Percentiles rank a stretch among this genome's conserved stretches.
These are phyloP conservation scores for Caranx melampygus DNA, from an alignment of 2,113 vertebrate genomes.

Conservation along the genomic window DNA sequence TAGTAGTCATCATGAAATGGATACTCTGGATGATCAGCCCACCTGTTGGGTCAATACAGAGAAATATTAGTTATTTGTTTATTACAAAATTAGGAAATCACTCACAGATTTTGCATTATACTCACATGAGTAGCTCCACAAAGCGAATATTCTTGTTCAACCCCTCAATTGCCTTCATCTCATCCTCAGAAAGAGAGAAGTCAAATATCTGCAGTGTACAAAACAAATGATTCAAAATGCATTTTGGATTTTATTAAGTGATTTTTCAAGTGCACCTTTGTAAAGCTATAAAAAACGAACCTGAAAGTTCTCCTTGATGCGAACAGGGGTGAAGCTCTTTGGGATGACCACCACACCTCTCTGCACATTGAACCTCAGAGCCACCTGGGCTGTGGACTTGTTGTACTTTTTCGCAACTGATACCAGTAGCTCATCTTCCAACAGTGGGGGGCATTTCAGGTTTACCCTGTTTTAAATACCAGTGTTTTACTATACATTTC, in stretches of 20 bases:
- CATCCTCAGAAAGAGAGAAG: constrained; percentile 90
- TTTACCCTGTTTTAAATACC: constrained; percentile 80
- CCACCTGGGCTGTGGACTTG: constrained; percentile 79
- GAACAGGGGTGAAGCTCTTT: constrained; percentile 89
- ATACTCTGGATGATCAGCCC: constrained; percentile 82
- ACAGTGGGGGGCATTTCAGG: constrained; percentile 74
- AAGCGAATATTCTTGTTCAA: constrained; percentile 92
- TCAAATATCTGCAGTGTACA: constrained; percentile 88
- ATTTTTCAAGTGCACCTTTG: neutral
- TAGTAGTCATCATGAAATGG: constrained; percentile 81
- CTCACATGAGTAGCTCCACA: constrained; percentile 91
- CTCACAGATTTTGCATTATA: constrained; percentile 27
- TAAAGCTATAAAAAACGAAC: constrained; percentile 67
- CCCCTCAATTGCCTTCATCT: constrained; percentile 88
- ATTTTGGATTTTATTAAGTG: neutral
- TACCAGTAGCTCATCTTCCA: constrained; percentile 78
- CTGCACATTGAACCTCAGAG: constrained; percentile 85
- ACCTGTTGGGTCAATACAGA: constrained; percentile 67
- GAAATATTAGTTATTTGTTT: neutral
- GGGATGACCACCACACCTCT: constrained; percentile 93
- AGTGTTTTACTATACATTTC: neutral
- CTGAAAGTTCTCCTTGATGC: constrained; percentile 92
- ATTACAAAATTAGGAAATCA: neutral
- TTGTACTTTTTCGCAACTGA: constrained; percentile 76
- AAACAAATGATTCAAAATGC: neutral